Conservation (phyloP, 1,140 invertebrate genomes). For the Aphis gossypii region DNA sequence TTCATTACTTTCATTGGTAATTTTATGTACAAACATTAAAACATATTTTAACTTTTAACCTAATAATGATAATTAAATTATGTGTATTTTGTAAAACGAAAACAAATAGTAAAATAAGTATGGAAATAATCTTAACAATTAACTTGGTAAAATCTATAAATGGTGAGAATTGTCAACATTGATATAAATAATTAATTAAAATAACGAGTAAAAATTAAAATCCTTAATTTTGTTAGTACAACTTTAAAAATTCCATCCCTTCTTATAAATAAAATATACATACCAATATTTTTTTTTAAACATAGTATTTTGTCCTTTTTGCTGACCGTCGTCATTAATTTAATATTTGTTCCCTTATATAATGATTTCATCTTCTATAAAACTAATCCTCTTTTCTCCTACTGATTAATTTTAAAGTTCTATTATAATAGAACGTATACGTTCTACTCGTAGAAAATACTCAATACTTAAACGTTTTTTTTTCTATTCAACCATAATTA, state of each 20-base stretch:
- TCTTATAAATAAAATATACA: neutral
- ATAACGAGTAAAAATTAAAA: neutral
- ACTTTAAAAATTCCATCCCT: neutral
- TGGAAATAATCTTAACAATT: neutral
- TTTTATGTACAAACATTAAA: neutral
- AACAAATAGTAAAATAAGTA: neutral
- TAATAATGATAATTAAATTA: neutral
- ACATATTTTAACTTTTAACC: too few species aligned
- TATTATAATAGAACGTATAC: neutral
- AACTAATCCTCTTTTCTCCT: neutral
- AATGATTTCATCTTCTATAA: neutral
- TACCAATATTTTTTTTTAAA: neutral
- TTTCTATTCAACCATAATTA: neutral
- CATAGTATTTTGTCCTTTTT: neutral
- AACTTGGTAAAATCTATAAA: neutral
- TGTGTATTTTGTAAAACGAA: neutral
- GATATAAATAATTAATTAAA: neutral
- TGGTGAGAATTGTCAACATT: neutral
- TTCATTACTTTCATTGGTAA: neutral
- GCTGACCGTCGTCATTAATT: neutral
- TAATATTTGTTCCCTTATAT: neutral
- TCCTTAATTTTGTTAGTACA: neutral
- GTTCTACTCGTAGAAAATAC: neutral
- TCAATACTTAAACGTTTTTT: neutral
- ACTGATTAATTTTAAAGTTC: neutral